Evolutionary conservation across 2,888 invertebrate genomes (phyloP).

Genomic region (Eucera pruinosa): DNA sequence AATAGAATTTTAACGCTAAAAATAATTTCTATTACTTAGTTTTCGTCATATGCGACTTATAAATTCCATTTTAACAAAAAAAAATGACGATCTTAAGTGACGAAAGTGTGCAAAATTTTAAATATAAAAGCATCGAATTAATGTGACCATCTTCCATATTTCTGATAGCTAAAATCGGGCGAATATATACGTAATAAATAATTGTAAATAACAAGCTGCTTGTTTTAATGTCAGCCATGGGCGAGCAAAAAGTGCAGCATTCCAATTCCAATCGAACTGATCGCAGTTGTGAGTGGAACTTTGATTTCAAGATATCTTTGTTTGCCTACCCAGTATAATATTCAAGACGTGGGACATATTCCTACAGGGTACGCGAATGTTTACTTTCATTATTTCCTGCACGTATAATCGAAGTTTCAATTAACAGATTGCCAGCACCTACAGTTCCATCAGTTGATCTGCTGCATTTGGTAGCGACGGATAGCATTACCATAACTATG

Average conservation of each 20-base stretch:
- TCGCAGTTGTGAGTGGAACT: constrained; percentile 89
- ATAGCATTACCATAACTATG: constrained; percentile 88
- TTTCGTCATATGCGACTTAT: too few relatives aligned
- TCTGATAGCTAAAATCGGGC: too few relatives aligned
- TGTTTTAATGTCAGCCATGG: constrained; percentile 85
- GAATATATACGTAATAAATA: too few relatives aligned
- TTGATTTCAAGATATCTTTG: constrained; percentile 87
- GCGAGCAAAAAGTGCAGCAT: constrained; percentile 87
- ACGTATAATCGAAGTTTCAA: too few relatives aligned
- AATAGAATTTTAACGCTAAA: too few relatives aligned
- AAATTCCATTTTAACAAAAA: too few relatives aligned
- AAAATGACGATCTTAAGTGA: too few relatives aligned
- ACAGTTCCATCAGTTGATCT: constrained; percentile 86
- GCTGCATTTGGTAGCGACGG: constrained; percentile 86
- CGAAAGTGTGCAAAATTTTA: too few relatives aligned
- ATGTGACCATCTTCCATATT: too few relatives aligned
- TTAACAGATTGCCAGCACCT: constrained; percentile 86
- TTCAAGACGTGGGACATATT: constrained; percentile 88
- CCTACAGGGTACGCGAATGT: constrained; percentile 87
- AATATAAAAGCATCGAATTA: too few relatives aligned
- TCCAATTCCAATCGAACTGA: constrained; percentile 91
- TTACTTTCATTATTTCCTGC: constrained; percentile 48
- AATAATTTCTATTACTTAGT: too few relatives aligned
- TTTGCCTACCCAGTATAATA: constrained; percentile 85
- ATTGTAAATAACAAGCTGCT: constrained; percentile 24